A percentile compares a stretch with the other conserved stretches of the same genome.
Evolutionary conservation across 2,797 vertebrate genomes (phyloP).

Genomic region (Galago senegalensis): DNA sequence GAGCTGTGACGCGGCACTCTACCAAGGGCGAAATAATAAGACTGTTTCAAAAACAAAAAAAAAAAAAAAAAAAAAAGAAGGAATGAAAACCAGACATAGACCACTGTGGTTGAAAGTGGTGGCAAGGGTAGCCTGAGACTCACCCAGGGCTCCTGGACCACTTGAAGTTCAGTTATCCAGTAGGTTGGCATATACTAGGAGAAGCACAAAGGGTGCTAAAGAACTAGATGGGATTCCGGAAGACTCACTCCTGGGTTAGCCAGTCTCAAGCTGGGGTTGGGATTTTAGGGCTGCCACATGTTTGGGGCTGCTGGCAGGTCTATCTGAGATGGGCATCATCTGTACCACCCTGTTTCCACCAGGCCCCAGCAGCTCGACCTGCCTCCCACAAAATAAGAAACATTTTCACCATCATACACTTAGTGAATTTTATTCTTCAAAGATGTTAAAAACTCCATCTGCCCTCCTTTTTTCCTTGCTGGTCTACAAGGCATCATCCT

Average conservation of each 20-base stretch:
- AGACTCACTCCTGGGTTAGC: not conserved
- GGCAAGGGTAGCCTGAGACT: not conserved
- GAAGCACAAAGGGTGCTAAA: not conserved
- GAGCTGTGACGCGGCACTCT: too few species aligned
- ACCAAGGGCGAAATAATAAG: too few species aligned
- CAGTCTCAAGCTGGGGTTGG: not conserved
- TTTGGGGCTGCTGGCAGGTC: not conserved
- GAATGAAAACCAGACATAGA: constrained; percentile 24
- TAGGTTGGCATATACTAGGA: not conserved
- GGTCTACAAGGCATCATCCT: not conserved
- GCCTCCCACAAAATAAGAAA: not conserved
- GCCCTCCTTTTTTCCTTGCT: not conserved
- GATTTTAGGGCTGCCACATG: not conserved
- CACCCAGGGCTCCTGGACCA: not conserved
- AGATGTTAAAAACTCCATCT: not conserved
- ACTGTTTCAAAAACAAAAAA: too few species aligned
- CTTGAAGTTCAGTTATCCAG: not conserved
- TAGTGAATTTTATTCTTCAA: constrained; percentile 65
- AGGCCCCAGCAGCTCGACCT: not conserved
- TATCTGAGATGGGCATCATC: not conserved
- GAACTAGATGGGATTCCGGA: not conserved
- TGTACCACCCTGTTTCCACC: not conserved
- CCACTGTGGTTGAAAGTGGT: not conserved
- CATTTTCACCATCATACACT: not conserved
- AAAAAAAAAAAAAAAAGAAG: too few species aligned